A percentile compares a stretch with the other conserved stretches of the same genome.
Conservation (phyloP, 35 echinoderm and acorn worm genomes). For the Apostichopus parvimensis region DNA sequence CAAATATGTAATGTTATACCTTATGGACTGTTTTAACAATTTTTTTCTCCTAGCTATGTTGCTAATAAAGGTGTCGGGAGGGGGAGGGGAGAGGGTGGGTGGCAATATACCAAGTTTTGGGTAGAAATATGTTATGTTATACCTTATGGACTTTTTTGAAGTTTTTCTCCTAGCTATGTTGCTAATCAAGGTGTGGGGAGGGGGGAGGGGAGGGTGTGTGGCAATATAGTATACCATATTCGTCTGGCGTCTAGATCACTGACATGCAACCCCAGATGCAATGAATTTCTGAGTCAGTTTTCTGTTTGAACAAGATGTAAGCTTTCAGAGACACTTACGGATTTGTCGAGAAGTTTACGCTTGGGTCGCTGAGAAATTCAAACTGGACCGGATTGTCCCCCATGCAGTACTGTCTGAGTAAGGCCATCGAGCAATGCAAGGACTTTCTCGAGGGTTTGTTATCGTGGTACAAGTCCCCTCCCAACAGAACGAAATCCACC, state of each 20-base stretch:
- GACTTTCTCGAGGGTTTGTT: constrained; percentile 94
- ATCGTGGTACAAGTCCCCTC: constrained; percentile 94
- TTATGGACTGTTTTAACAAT: not conserved
- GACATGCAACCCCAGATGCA: not conserved
- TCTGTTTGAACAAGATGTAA: not conserved
- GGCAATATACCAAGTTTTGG: no score
- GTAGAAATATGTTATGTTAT: not conserved
- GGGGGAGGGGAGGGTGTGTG: no score
- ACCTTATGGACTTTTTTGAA: not conserved
- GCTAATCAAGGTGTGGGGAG: not conserved
- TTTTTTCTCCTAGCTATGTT: no score
- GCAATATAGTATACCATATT: no score
- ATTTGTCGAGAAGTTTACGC: constrained; percentile 87
- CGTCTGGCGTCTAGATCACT: no score
- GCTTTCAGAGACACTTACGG: constrained; percentile 64
- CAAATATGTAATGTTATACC: not conserved
- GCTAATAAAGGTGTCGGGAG: not conserved
- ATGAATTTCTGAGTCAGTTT: not conserved
- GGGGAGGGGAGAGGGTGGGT: no score
- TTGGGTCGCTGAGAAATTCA: constrained; percentile 93
- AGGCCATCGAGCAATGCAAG: constrained; percentile 80
- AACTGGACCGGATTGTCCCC: constrained; percentile 89
- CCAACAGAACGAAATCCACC: constrained; percentile 93
- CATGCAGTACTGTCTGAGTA: constrained; percentile 95
- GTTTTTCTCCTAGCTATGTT: no score